Evolutionary conservation across 2,113 vertebrate genomes (phyloP).

Genomic region (Pedetes capensis): DNA sequence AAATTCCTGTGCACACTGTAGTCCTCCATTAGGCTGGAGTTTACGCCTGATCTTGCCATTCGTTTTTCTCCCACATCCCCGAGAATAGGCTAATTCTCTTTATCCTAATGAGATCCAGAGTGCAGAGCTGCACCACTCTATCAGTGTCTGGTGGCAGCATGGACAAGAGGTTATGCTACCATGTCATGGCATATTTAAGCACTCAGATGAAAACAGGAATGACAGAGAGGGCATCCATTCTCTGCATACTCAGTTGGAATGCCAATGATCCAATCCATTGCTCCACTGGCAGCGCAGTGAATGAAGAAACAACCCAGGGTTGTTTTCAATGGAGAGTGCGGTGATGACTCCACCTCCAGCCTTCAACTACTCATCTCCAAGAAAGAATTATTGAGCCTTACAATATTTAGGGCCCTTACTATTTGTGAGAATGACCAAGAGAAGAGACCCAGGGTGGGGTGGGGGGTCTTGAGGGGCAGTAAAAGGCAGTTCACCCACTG

Average conservation of each 20-base stretch:
- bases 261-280: neutral
- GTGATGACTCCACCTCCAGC: neutral
- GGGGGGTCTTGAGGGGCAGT: neutral
- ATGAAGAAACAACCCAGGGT: neutral
- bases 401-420: neutral
- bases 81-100: neutral
- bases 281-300: neutral
- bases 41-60: neutral
- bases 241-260: neutral
- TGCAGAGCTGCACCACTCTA: neutral
- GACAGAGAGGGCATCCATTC: rapidly evolving
- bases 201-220: slow-evolving; percentile 1
- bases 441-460: neutral
- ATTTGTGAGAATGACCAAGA: neutral
- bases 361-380: neutral
- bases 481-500: neutral
- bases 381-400: neutral
- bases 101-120: neutral
- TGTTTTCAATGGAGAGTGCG: neutral
- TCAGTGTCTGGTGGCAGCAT: neutral
- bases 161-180: neutral
- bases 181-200: neutral
- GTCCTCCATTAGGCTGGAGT: neutral
- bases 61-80: neutral
- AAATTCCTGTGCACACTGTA: neutral